phyloP scores from a whole-genome alignment of 2,113 vertebrate species.

The Grammomys surdaster region DNA sequence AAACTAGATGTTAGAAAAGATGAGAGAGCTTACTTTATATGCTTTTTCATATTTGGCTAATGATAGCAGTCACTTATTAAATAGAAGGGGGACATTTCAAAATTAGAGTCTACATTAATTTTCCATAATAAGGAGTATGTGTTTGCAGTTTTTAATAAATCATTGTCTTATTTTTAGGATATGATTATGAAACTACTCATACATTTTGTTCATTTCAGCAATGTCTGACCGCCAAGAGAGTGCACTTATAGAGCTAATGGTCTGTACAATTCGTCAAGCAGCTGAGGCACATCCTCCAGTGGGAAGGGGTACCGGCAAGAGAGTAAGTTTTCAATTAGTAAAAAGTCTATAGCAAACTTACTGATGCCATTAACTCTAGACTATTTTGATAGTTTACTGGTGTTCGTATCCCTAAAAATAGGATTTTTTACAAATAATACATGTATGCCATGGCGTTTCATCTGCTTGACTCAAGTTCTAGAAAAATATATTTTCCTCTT shows the following conservation, averaged over 20 bases:
- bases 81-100: background rate
- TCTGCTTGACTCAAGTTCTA: background rate
- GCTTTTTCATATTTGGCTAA: conserved; percentile 24
- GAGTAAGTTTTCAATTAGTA: conserved; percentile 87
- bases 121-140: conserved; percentile 20
- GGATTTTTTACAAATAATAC: conserved; percentile 34
- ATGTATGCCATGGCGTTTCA: conserved; percentile 7
- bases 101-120: background rate
- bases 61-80: background rate
- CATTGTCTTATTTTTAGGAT: background rate
- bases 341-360: background rate
- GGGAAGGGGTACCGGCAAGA: conserved; percentile 98
- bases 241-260: conserved; percentile 97
- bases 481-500: conserved; percentile 29
- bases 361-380: conserved; percentile 37
- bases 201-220: conserved; percentile 85
- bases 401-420: conserved; percentile 25
- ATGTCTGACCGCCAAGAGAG: conserved; percentile 98
- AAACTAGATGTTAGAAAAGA: conserved; percentile 9
- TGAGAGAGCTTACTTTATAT: background rate
- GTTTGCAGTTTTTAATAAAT: conserved; percentile 37
- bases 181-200: conserved; percentile 13
- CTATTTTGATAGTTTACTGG: conserved; percentile 30
- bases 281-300: conserved; percentile 99
- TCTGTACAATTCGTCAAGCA: conserved; percentile 98